Conservation (phyloP, 2,113 vertebrate genomes). For the Gasterosteus nipponicus region DNA sequence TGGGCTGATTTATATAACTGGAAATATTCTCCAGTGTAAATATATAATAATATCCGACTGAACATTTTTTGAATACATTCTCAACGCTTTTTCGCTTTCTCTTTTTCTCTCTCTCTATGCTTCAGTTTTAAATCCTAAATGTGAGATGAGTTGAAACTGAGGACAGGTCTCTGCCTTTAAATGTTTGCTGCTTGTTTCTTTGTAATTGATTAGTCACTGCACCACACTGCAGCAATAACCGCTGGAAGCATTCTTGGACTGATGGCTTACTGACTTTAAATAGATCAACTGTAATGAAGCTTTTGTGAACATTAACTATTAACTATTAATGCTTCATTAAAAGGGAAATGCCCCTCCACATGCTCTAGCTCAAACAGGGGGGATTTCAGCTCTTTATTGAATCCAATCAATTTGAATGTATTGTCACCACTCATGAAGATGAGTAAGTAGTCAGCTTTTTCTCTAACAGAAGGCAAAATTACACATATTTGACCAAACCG, state of each 20-base stretch:
- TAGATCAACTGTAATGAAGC: slow-evolving; percentile 3
- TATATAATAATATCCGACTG: too few relatives aligned
- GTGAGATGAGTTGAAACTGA: not conserved
- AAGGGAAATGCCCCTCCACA: not conserved
- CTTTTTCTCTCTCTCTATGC: too few relatives aligned
- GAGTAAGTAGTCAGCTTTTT: too few relatives aligned
- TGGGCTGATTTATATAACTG: not conserved
- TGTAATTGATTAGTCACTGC: slow-evolving; percentile 17
- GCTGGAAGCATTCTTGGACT: not conserved
- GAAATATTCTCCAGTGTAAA: not conserved
- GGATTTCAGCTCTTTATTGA: not conserved
- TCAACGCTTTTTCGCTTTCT: not conserved
- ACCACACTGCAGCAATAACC: slow-evolving; percentile 16
- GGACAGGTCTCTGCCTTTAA: not conserved
- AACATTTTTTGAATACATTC: not conserved
- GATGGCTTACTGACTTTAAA: slow-evolving; percentile 9
- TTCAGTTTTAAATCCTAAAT: not conserved
- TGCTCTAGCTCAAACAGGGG: not conserved
- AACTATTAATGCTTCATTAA: slow-evolving; percentile 26
- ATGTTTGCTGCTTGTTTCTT: slow-evolving; percentile 17
- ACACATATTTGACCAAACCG: too few relatives aligned
- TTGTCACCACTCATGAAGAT: not conserved
- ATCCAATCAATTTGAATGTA: not conserved
- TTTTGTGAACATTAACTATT: slow-evolving; percentile 16
- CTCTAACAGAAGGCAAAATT: too few relatives aligned